Evolutionary conservation across 2,113 vertebrate genomes (phyloP).

Genomic region (Phylloscopus whistleri): DNA sequence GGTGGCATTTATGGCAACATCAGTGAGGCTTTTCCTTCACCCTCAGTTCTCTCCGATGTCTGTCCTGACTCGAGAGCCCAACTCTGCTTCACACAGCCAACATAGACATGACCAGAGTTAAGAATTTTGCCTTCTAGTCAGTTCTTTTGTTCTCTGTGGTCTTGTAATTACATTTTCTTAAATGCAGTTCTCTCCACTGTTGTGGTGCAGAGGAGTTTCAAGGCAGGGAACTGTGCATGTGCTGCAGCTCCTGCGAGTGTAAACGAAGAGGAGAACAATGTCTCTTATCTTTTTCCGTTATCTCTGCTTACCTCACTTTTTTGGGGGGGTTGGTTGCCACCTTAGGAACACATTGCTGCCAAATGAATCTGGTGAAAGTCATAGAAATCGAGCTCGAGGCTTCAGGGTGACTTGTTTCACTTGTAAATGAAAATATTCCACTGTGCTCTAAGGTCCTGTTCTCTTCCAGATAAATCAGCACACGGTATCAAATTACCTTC

Average conservation of each 20-base stretch:
- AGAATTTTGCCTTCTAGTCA: slow-evolving; percentile 21
- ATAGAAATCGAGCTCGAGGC: neutral
- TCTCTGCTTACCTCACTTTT: slow-evolving; percentile 23
- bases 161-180: slow-evolving; percentile 1
- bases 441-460: neutral
- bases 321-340: neutral
- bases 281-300: slow-evolving; percentile 48
- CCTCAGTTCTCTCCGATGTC: neutral
- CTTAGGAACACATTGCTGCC: neutral
- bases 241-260: neutral
- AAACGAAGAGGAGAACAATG: neutral
- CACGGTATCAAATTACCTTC: rapidly evolving
- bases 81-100: rapidly evolving
- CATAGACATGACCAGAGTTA: neutral
- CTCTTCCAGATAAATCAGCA: neutral
- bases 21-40: neutral
- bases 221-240: neutral
- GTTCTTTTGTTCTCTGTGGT: slow-evolving; percentile 34
- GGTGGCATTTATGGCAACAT: neutral
- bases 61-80: neutral
- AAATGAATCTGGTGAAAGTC: neutral
- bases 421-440: neutral
- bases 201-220: neutral
- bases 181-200: neutral
- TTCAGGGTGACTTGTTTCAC: neutral